phyloP scores from a whole-genome alignment of 2,888 invertebrate genomes.

The Agrilus cyanescens region DNA sequence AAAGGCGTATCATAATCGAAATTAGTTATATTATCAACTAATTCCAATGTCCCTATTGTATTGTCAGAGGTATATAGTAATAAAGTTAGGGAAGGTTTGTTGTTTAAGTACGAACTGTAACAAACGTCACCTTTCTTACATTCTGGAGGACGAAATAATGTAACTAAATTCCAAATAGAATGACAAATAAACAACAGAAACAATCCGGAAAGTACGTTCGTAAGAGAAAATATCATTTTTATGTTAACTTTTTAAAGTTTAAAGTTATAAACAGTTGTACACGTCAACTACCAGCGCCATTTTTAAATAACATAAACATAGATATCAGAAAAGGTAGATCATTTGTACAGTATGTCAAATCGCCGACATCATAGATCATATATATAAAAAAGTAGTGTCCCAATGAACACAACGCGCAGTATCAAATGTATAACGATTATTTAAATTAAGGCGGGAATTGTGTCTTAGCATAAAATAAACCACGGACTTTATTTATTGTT shows the following conservation, averaged over 20 bases:
- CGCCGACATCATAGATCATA: too few species aligned
- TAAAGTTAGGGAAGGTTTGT: constrained; percentile 56
- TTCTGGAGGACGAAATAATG: constrained; percentile 58
- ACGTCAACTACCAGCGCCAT: constrained; percentile 2
- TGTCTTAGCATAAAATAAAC: too few species aligned
- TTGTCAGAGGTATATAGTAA: constrained; percentile 55
- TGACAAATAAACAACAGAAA: constrained; percentile 60
- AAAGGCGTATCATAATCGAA: constrained; percentile 53
- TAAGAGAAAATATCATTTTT: constrained; percentile 41
- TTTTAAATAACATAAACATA: too few species aligned
- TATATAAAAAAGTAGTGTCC: too few species aligned
- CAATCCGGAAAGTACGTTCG: constrained; percentile 47
- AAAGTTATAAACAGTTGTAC: neutral
- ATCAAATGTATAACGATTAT: too few species aligned
- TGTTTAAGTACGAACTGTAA: constrained; percentile 55
- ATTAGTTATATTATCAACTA: constrained; percentile 47
- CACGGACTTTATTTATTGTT: too few species aligned
- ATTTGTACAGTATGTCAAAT: too few species aligned
- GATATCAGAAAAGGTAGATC: too few species aligned
- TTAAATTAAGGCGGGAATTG: too few species aligned
- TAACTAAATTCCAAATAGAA: constrained; percentile 64
- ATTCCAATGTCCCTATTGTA: constrained; percentile 44
- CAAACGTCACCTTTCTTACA: constrained; percentile 55
- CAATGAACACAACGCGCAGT: too few species aligned
- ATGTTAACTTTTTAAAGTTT: neutral